Evolutionary conservation across 53 echinoderm and acorn worm genomes (phyloP).

Genomic region (Echinarachnius parma): DNA sequence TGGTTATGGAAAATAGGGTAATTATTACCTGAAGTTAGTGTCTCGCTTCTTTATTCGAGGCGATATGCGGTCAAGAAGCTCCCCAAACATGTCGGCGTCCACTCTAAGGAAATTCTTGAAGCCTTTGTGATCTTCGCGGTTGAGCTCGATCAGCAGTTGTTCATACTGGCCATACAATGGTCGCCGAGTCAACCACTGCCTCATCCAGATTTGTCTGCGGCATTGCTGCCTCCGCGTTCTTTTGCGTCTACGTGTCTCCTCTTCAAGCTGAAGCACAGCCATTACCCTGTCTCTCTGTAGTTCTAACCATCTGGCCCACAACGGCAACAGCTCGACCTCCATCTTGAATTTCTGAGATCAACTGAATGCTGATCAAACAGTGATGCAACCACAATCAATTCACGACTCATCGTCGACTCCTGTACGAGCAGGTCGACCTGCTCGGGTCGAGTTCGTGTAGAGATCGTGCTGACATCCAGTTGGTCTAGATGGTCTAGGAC

Average conservation of each 20-base stretch:
- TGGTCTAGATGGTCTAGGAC: no score
- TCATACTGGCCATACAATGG: background rate
- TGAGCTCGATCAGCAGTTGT: background rate
- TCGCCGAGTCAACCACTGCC: background rate
- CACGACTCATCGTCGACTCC: no score
- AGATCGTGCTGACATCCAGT: no score
- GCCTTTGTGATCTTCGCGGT: constrained; percentile 1
- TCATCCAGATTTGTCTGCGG: background rate
- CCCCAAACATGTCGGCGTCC: constrained; percentile 23
- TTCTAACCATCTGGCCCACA: background rate
- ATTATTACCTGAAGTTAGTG: constrained; percentile 13
- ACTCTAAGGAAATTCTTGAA: constrained; percentile 39
- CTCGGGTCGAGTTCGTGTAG: no score
- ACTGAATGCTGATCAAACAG: no score
- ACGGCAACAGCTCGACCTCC: background rate
- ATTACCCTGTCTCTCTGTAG: background rate
- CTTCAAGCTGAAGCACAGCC: background rate
- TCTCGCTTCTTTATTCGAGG: constrained; percentile 27
- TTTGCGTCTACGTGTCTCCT: background rate
- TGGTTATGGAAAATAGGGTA: no score
- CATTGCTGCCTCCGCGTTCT: background rate
- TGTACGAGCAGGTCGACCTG: no score
- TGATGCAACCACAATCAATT: no score
- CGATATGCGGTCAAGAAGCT: constrained; percentile 24
- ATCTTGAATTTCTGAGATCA: no score